Evolutionary conservation across 2,888 invertebrate species (phyloP).

Genomic region (Azorinus chamasolen): DNA sequence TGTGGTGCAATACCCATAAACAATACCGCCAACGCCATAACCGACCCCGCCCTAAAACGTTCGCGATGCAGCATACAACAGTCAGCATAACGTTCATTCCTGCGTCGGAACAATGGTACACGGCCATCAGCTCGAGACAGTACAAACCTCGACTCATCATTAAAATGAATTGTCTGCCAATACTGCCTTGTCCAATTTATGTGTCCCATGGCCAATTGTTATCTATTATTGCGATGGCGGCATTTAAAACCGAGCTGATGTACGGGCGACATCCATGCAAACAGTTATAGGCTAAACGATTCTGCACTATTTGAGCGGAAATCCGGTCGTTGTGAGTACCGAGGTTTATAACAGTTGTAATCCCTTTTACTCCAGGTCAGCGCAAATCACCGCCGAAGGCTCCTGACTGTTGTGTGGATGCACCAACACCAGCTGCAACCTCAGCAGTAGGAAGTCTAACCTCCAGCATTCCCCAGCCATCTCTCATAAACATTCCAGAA

Average conservation of each 20-base stretch:
- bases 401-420: neutral
- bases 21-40: too few relatives aligned
- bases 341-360: neutral
- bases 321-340: slow-evolving; percentile 6
- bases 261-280: neutral
- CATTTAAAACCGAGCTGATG: neutral
- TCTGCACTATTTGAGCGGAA: slow-evolving; percentile 1
- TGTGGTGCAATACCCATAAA: too few relatives aligned
- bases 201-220: neutral
- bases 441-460: neutral
- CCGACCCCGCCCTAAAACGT: too few relatives aligned
- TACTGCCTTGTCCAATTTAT: neutral
- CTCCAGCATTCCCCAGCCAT: neutral
- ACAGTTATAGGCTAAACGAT: neutral
- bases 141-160: too few relatives aligned
- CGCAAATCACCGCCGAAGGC: neutral
- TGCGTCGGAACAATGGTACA: too few relatives aligned
- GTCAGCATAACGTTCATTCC: too few relatives aligned
- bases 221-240: neutral
- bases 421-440: neutral
- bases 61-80: too few relatives aligned
- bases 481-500: neutral
- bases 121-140: slow-evolving; percentile 1
- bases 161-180: neutral
- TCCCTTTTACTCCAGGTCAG: neutral